Evolutionary conservation across 2,797 vertebrate species (phyloP), one percentile per base, ranked within the genome.

Genomic region (Glyptemys insculpta): DNA sequence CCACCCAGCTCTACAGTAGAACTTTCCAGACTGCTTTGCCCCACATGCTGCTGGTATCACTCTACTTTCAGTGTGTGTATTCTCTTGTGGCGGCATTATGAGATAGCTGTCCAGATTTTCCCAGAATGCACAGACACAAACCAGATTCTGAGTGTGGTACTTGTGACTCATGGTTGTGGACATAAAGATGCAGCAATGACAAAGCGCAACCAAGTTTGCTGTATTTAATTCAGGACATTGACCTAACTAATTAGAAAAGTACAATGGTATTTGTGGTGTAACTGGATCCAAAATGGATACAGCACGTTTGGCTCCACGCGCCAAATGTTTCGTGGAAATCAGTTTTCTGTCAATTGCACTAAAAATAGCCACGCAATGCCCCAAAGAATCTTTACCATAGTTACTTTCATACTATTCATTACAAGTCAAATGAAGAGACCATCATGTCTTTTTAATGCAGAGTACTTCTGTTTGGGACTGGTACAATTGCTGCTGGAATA

Each of bases 11-110:
- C 31, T 62, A 62, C 14, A 34, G 19, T 23, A 8, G 12, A 59
- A 12, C 19, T 86, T 78, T 65, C 82, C 91, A 87, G 82, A 62
- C 3, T 0, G 0, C 87, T 1, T 2, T 53, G 31, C 19, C 31
- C 74, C 52, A 19, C 27, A 9, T 54, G 44, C 1, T 25, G 62
- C 74, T 9, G n/a, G 4, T 89, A 94, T 16, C 37, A 34, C 31
- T 34, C 31, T 62, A 62, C 59, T 62, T 34, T 62, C 37, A 74
- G 90, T 29, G 0, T 0, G 7, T 62, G 25, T 54, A 54, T 84
- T 27, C 4, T 79, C 50, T 2, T 78, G 37, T 52, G 76, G 41
- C 79, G 86, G 5, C 27, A 79, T 44, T 10, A 81, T 1, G 3
- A 25, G 74, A n/a, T 62, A 52, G 7, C 81, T 49, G 27, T 16